Conservation (phyloP, 1,140 invertebrate genomes). For the Drosophila melanica region DNA sequence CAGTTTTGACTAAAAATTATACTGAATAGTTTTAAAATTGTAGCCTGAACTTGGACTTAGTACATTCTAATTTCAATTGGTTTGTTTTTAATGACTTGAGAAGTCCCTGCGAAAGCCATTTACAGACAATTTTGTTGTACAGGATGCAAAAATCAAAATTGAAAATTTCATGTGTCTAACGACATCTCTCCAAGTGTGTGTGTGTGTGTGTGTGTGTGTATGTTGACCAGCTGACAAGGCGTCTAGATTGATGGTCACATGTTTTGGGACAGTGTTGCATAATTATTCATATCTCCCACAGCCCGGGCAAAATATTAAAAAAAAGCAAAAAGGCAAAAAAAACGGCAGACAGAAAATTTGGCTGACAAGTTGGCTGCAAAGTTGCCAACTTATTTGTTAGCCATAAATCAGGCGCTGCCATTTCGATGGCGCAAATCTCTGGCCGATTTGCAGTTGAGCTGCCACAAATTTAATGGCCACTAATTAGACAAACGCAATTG, state of each 20-base stretch:
- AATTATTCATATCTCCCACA: conserved; percentile 64
- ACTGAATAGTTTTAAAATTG: too few relatives aligned
- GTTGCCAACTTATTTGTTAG: conserved; percentile 71
- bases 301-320: neutral
- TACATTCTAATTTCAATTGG: neutral
- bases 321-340: neutral
- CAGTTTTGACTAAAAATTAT: too few relatives aligned
- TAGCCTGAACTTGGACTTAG: too few relatives aligned
- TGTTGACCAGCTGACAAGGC: conserved; percentile 36
- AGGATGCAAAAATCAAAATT: conserved; percentile 63
- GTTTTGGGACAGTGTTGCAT: conserved; percentile 54
- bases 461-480: conserved; percentile 70
- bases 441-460: conserved; percentile 60
- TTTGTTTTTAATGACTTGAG: neutral
- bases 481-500: conserved; percentile 61
- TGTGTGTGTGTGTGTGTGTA: neutral
- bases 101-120: neutral
- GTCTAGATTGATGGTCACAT: conserved; percentile 68
- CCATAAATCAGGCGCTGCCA: conserved; percentile 68
- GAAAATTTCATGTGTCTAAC: conserved; percentile 53
- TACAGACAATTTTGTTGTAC: conserved; percentile 10
- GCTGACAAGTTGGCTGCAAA: conserved; percentile 50
- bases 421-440: conserved; percentile 27
- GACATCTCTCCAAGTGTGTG: neutral
- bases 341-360: conserved; percentile 17